Base-by-base conservation (phyloP, 2,888 invertebrate genomes). In the Calliopum simillimum region DNA sequence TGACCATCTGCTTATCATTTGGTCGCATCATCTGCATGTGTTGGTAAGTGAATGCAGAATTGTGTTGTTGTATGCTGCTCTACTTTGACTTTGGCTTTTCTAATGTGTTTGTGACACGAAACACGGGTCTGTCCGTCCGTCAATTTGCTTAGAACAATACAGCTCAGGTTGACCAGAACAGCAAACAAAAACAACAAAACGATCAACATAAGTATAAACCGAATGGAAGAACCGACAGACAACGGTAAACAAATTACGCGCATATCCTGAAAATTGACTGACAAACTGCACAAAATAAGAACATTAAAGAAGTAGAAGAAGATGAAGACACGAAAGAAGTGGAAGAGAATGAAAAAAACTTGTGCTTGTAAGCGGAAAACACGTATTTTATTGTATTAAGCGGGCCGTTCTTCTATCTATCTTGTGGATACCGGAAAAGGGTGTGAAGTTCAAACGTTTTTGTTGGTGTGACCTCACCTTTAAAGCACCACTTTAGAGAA, bases 101-200 rank as follows among this genome's bases (percentile, higher is more conserved):
- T 79, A 80, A 79, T 79, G 80, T 80, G 76, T 74, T 68, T 66
- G 67, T 68, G 70, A 56, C 79, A 79, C 79, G 70, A 62, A 51
- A 67, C 55, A 46, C 65, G 61, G 43, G 41, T 51, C 33, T 33
- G 33, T 33, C 33, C 33, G 33, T 33, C 33, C 33, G 44, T 43
- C 58, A 43, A 5, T n/a, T 6, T 16, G 19, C 12, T 55, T 1
- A 14, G 56, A 14, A 11, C 51, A 47, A 49, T 8, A n/a, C n/a
- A n/a, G 44, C 13, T 14, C 46, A 12, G 46, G n/a, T 44, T 44
- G 56, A 21, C 33, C 56, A 14, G 53, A 51, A 55, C 53, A 55
- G n/a, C 12, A 33, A 33, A 33, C 33, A 33, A n/a, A 14, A 33
- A 1, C 64, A 56, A 49, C 33, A 53, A 16, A 16, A 16, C 16